phyloP scores from a whole-genome alignment of 2,797 vertebrate genomes.

The Sardinella longiceps region DNA sequence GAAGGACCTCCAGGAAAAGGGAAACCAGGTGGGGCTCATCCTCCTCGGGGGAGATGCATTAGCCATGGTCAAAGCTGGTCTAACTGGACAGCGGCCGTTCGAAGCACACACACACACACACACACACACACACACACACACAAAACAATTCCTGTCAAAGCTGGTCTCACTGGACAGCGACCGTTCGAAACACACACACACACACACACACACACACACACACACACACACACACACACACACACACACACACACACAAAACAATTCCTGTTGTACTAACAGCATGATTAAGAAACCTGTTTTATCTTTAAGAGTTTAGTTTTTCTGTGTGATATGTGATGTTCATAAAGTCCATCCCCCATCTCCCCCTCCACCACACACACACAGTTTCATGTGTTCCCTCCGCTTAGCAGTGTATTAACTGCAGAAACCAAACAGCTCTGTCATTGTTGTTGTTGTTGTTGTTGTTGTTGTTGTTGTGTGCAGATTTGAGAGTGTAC shows the following conservation, averaged over 20 bases:
- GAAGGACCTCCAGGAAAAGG: constrained; percentile 90
- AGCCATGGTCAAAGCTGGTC: constrained; percentile 27
- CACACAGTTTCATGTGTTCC: not conserved
- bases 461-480: constrained; percentile 17
- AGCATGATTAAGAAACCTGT: not conserved
- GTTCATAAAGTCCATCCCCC: not conserved
- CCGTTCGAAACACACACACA: too few relatives aligned
- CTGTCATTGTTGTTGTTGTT: constrained; percentile 26
- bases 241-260: too few relatives aligned
- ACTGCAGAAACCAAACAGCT: constrained; percentile 12
- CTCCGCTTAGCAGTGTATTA: constrained; percentile 27
- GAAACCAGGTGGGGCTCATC: constrained; percentile 83
- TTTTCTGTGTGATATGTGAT: not conserved
- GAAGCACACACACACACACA: too few relatives aligned
- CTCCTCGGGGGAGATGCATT: constrained; percentile 19
- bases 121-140: too few relatives aligned
- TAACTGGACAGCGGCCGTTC: constrained; percentile 46
- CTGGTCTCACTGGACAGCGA: constrained; percentile 49
- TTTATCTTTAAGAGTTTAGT: not conserved
- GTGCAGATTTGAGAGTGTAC: constrained; percentile 21
- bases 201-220: too few relatives aligned
- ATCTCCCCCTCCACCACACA: not conserved
- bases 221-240: too few relatives aligned
- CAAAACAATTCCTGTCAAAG: too few relatives aligned
- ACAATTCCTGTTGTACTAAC: not conserved